Conservation (phyloP, 92 coral and sea anemone species). For the Heteractis magnifica region DNA sequence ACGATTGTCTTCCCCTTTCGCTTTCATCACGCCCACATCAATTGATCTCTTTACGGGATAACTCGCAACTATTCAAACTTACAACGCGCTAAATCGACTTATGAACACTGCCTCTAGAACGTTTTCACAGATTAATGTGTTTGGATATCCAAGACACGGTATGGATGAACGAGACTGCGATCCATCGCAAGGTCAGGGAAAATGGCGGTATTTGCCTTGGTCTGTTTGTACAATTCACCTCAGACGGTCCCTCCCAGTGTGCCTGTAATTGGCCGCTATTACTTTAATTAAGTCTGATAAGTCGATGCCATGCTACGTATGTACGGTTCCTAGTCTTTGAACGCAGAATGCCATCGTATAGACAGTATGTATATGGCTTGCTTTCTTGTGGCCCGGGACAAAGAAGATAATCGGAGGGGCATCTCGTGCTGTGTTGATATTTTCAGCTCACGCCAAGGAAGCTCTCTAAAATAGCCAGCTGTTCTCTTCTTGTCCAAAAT, state of each 20-base stretch:
- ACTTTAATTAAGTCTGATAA: constrained; percentile 80
- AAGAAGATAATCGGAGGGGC: constrained; percentile 32
- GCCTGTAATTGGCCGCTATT: constrained; percentile 69
- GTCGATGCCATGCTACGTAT: constrained; percentile 39
- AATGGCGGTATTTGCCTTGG: constrained; percentile 35
- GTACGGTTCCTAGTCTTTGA: constrained; percentile 21
- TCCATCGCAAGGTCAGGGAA: constrained; percentile 11
- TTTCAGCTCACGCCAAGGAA: background rate
- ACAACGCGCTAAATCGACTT: constrained; percentile 24
- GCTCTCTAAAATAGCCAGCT: background rate
- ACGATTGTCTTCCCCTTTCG: constrained; percentile 50
- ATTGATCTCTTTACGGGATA: constrained; percentile 62
- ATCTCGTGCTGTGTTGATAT: constrained; percentile 21
- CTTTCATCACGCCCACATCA: constrained; percentile 67
- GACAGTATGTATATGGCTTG: constrained; percentile 38
- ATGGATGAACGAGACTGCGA: background rate
- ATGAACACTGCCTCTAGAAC: background rate
- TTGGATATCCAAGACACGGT: background rate
- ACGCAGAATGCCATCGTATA: constrained; percentile 40
- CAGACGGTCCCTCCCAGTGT: constrained; percentile 89
- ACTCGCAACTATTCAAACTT: constrained; percentile 34
- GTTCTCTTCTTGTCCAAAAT: background rate
- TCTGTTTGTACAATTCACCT: constrained; percentile 65
- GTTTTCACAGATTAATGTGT: background rate
- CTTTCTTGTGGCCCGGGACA: constrained; percentile 44